Evolutionary conservation across 92 coral and sea anemone species (phyloP), one percentile per base, ranked within the genome.

Genomic region (Galaxea fascicularis): DNA sequence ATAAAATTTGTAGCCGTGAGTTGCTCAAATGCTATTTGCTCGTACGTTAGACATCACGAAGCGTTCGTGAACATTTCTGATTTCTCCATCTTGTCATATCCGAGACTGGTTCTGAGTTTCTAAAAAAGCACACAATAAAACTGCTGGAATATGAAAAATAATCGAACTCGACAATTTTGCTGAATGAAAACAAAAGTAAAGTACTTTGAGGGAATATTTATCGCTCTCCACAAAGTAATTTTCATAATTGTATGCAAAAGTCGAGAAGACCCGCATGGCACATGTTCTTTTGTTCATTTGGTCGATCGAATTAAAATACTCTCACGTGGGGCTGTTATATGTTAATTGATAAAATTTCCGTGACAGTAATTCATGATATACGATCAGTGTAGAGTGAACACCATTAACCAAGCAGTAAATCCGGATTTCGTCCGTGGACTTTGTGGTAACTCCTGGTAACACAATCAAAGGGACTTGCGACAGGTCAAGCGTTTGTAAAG

Each of bases 391-490:
- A 29, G 62, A 47, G 26, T 28, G 29, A 46, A 49, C 28, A 13
- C n/a, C 12, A 63, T 14, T 2, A 76, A 58, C 13, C 52, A 10
- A 25, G 18, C 67, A 39, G 4, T 4, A 46, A 57, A 75, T 18
- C n/a, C 49, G 28, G 62, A 52, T 74, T 74, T 53, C 31, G 28
- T 64, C 27, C 35, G 45, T 29, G 49, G 29, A 21, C 21, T 35
- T 59, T 18, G n/a, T n/a, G 70, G 71, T 77, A 62, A 39, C 70
- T 77, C 54, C 9, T 77, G 71, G 54, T 58, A 39, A 77, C 82
- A 77, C 59, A 58, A 62, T 76, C 70, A 17, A 35, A 66, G 24
- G 80, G 52, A 31, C 65, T 22, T 15, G 49, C 51, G 39, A 30
- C 80, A 35, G 80, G 80, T 56, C 28, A 75, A 29, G 35, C 20